A percentile compares a stretch with the other conserved stretches of the same genome.
Evolutionary conservation across 2,113 vertebrate genomes (phyloP).

Genomic region (Eubucco bourcierii): DNA sequence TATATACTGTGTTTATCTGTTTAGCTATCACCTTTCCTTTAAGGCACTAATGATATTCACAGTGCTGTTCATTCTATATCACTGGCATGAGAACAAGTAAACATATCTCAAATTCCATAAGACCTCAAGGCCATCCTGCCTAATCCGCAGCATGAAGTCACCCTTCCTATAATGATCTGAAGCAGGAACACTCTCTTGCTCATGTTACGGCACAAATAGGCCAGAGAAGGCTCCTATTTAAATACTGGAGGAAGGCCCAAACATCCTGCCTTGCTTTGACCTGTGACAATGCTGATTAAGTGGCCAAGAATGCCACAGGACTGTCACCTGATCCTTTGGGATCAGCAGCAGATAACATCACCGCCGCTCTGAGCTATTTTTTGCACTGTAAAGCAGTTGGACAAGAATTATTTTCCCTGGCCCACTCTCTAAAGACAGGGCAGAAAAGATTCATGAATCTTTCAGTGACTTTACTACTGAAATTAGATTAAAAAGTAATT

Average conservation of each 20-base stretch:
- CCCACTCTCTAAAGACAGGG: neutral
- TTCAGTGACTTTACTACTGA: neutral
- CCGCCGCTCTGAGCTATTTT: conserved; percentile 19
- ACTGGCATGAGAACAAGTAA: neutral
- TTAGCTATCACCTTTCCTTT: neutral
- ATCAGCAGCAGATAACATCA: conserved; percentile 20
- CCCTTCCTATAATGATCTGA: conserved; percentile 4
- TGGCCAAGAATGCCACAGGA: neutral
- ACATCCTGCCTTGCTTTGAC: conserved; percentile 22
- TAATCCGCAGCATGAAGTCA: conserved; percentile 43
- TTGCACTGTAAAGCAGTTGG: neutral
- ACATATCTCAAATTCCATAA: neutral
- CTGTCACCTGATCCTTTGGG: conserved; percentile 44
- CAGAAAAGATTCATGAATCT: neutral
- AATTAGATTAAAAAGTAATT: neutral
- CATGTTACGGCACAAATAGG: conserved; percentile 55
- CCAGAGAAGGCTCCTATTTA: neutral
- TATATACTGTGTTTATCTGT: neutral
- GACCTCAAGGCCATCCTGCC: neutral
- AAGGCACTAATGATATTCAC: neutral
- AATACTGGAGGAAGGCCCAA: conserved; percentile 24
- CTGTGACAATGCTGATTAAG: conserved; percentile 41
- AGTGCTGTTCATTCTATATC: neutral
- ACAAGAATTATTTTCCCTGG: neutral
- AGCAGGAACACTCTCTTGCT: conserved; percentile 4